Percentiles rank a stretch among this genome's conserved stretches.
phyloP scores from a whole-genome alignment of 2,888 invertebrate genomes.

The Unio pictorum region DNA sequence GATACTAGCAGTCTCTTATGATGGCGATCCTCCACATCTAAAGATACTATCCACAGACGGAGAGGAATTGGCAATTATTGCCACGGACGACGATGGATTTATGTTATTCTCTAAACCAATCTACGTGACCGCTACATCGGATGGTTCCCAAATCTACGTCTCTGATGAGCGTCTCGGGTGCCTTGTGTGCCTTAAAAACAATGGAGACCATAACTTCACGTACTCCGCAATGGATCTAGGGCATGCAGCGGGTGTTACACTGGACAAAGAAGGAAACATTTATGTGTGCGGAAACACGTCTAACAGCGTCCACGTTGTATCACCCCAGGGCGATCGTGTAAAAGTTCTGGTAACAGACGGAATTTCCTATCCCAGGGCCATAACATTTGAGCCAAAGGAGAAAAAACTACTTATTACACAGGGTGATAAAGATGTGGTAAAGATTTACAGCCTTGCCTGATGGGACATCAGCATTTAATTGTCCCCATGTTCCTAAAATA shows the following conservation, averaged over 20 bases:
- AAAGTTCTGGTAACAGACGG: slow-evolving; percentile 35
- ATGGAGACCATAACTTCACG: slow-evolving; percentile 35
- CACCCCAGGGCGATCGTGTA: slow-evolving; percentile 32
- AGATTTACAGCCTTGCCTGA: slow-evolving; percentile 32
- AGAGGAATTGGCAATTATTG: slow-evolving; percentile 38
- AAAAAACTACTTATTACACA: slow-evolving; percentile 44
- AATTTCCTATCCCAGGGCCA: slow-evolving; percentile 43
- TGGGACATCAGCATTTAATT: not conserved
- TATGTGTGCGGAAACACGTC: slow-evolving; percentile 41
- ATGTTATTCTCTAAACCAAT: slow-evolving; percentile 46
- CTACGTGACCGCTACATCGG: slow-evolving; percentile 35
- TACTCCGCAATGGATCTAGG: slow-evolving; percentile 40
- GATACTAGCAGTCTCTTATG: slow-evolving; percentile 41
- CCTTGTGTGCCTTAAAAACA: slow-evolving; percentile 35
- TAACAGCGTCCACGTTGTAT: slow-evolving; percentile 40
- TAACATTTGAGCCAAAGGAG: slow-evolving; percentile 37
- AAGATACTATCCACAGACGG: slow-evolving; percentile 35
- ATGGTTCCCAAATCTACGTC: slow-evolving; percentile 34
- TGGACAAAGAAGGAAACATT: slow-evolving; percentile 38
- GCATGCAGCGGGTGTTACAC: slow-evolving; percentile 35
- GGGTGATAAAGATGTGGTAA: slow-evolving; percentile 40
- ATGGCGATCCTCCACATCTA: slow-evolving; percentile 43
- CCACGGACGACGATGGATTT: slow-evolving; percentile 41
- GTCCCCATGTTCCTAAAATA: too few relatives aligned
- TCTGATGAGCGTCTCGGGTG: slow-evolving; percentile 41